phyloP scores from a whole-genome alignment of 1,140 invertebrate genomes.

The Chironomus tepperi region DNA sequence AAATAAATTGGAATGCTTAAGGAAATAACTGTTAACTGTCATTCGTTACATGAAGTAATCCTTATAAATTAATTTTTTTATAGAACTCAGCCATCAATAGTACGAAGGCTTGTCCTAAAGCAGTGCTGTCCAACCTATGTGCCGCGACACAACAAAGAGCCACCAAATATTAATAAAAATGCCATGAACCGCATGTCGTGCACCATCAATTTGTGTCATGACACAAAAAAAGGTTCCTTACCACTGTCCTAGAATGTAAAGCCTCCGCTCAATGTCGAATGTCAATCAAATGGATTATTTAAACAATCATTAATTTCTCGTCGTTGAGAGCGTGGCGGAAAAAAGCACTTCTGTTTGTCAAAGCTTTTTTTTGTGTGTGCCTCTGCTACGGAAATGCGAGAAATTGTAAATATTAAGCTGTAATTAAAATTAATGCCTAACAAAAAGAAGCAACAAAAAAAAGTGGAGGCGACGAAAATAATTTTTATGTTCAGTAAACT shows the following conservation, averaged over 20 bases:
- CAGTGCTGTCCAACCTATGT: too few relatives aligned
- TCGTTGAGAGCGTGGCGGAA: neutral
- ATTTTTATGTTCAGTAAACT: too few relatives aligned
- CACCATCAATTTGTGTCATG: neutral
- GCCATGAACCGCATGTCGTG: neutral
- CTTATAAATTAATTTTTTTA: constrained; percentile 7
- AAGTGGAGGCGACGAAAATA: too few relatives aligned
- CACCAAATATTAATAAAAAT: too few relatives aligned
- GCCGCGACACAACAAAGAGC: too few relatives aligned
- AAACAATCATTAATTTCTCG: constrained; percentile 5
- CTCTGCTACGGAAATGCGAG: neutral
- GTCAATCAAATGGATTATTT: constrained; percentile 14
- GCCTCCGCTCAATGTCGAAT: neutral
- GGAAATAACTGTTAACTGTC: neutral
- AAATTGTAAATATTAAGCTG: neutral
- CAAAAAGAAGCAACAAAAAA: neutral
- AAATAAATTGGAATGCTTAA: neutral
- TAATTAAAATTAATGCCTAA: constrained; percentile 15
- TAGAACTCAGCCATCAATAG: neutral
- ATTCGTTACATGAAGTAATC: constrained; percentile 1
- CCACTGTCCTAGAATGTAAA: too few relatives aligned
- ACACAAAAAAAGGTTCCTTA: too few relatives aligned
- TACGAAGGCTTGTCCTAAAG: neutral
- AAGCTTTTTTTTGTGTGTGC: neutral
- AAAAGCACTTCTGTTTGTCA: neutral